Conservation (phyloP, 2,888 invertebrate genomes). For the Thera britannica region DNA sequence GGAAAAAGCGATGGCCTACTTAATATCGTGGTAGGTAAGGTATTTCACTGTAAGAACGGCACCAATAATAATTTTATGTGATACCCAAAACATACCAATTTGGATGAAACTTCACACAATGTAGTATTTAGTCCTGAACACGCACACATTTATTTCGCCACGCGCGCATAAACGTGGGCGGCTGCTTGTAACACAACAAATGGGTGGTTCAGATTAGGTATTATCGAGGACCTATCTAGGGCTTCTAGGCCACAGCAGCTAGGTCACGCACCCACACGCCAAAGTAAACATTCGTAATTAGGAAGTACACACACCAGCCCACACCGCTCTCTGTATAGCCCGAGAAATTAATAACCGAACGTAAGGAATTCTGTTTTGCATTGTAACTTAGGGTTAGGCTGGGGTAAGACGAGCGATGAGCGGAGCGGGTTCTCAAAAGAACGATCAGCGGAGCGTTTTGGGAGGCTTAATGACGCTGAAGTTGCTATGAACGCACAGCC, state of each 20-base stretch:
- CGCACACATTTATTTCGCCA: too few relatives aligned
- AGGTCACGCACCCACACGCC: constrained; percentile 73
- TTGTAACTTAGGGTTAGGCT: constrained; percentile 28
- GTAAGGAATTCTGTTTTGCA: constrained; percentile 44
- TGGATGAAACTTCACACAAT: too few relatives aligned
- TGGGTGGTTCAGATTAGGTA: background rate
- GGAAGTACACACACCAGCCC: constrained; percentile 66
- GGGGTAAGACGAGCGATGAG: constrained; percentile 11
- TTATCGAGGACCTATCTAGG: constrained; percentile 19
- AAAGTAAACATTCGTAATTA: constrained; percentile 67
- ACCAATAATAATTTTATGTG: too few relatives aligned
- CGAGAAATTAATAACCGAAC: constrained; percentile 73
- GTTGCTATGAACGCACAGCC: too few relatives aligned
- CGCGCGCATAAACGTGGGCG: too few relatives aligned
- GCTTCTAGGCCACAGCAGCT: constrained; percentile 31
- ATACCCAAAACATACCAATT: too few relatives aligned
- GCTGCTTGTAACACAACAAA: background rate
- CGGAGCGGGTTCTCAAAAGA: constrained; percentile 11
- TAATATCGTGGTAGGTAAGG: too few relatives aligned
- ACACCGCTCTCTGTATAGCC: constrained; percentile 63
- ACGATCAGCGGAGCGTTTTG: background rate
- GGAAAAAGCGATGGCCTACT: too few relatives aligned
- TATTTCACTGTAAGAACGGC: too few relatives aligned
- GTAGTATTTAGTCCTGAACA: too few relatives aligned
- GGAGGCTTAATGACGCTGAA: background rate